Evolutionary conservation across 2,113 vertebrate genomes (phyloP), one percentile per base, ranked within the genome.

Genomic region (Kryptolebias marmoratus): DNA sequence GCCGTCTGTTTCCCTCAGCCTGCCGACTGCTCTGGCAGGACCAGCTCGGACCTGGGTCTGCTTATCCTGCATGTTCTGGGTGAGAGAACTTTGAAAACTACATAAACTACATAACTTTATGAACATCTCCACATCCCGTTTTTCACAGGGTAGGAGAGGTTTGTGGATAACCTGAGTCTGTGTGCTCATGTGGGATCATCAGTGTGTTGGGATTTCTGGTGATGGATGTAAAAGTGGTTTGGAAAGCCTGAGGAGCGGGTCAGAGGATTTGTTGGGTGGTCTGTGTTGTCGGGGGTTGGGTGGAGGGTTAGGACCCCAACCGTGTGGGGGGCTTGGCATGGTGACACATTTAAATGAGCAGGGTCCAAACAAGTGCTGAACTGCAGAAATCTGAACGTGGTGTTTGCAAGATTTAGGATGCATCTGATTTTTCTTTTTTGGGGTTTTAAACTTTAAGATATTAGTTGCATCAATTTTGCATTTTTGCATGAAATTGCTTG

Each of bases 31-130:
- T 47, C 65, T 92, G 85, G 87, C 91, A 28, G 83, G 91, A 59
- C 92, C 53, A 56, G 93, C 93, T 12, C 95, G 95, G 87, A 96
- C 95, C 90, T 96, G 96, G 96, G 94, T 96, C 85, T 97, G 96
- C 80, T 91, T 96, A 77, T 96, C 96, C 92, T 97, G 96, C 91
- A 95, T 96, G 95, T 95, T 96, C 81, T 96, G 95, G 96, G 96
- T 97, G 94, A 91, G 86, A 71, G 1, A 4, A 66, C 22, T 13
- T 65, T 70, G 36, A 57, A 6, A 42, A 10, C 39, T 9, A 42
- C 1, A 42, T 42, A 6, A 42, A 10, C 39, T 9, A 42, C 1
- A 42, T 42, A 6, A 42, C 39, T 42, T 42, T 42, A 42, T 42
- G 5, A 9, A 8, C 5, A 42, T 42, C 39, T 42, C 8, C 39